These are phyloP conservation scores for Melanotaenia boesemani DNA, from an alignment of 2,797 vertebrate genomes.

Conservation along the genomic window DNA sequence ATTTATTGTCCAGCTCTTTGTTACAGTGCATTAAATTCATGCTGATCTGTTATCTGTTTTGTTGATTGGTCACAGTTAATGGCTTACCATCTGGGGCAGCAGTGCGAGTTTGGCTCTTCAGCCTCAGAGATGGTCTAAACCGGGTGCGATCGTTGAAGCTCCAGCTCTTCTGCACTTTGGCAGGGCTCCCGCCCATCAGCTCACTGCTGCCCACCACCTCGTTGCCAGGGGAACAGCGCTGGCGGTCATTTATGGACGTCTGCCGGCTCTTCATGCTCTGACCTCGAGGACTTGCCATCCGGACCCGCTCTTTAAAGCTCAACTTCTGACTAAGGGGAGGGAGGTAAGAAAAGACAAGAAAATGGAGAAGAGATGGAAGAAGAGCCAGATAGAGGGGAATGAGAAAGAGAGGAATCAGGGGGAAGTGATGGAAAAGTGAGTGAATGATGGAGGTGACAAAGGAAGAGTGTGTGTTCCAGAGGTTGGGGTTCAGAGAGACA, in stretches of 20 bases:
- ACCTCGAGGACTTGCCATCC: conserved; percentile 97
- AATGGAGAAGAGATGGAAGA: conserved; percentile 1
- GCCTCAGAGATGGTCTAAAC: conserved; percentile 93
- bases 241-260: conserved; percentile 89
- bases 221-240: conserved; percentile 85
- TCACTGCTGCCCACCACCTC: conserved; percentile 79
- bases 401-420: not conserved
- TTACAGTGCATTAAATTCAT: too few species aligned
- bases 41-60: too few species aligned
- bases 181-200: conserved; percentile 89
- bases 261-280: conserved; percentile 97
- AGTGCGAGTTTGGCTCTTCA: conserved; percentile 94
- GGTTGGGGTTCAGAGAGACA: conserved; percentile 51
- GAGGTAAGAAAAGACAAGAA: not conserved
- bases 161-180: conserved; percentile 99
- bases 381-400: not conserved
- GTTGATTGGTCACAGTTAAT: too few species aligned
- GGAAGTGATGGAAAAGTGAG: not conserved
- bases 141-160: conserved; percentile 98
- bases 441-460: conserved; percentile 23
- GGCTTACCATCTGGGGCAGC: conserved; percentile 89
- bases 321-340: conserved; percentile 91
- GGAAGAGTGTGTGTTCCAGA: conserved; percentile 24
- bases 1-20: not conserved
- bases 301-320: conserved; percentile 97